These are phyloP conservation scores for Tokudaia tokunoshimensis DNA, from an alignment of 2,797 vertebrate genomes.

Conservation along the genomic window DNA sequence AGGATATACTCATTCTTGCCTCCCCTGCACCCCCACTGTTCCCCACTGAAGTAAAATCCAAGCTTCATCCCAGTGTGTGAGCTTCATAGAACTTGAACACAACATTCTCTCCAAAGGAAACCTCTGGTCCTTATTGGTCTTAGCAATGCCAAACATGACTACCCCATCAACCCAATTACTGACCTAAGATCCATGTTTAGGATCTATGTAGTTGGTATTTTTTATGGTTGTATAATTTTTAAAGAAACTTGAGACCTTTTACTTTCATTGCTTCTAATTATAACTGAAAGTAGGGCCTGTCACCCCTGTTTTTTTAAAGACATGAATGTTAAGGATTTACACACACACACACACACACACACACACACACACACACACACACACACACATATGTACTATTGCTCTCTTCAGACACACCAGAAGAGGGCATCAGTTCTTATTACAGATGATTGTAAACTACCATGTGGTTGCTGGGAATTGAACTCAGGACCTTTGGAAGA, in stretches of 20 bases:
- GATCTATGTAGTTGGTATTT: background rate
- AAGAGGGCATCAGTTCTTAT: no score
- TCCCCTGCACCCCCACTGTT: accelerated
- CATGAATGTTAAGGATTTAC: no score
- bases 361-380: no score
- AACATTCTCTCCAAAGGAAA: slow-evolving; percentile 7
- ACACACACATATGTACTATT: no score
- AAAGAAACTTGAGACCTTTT: background rate
- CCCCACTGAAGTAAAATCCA: background rate
- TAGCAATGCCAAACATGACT: background rate
- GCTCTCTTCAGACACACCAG: no score
- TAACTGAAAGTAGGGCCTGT: background rate
- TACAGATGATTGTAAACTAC: no score
- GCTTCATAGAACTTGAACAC: background rate
- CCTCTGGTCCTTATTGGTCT: background rate
- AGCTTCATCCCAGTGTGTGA: background rate
- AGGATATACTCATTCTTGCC: background rate
- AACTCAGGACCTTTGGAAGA: no score
- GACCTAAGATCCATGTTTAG: background rate
- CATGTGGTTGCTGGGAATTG: no score
- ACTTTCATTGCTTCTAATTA: background rate
- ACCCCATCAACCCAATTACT: background rate
- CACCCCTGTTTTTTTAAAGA: background rate
- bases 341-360: no score
- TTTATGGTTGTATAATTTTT: slow-evolving; percentile 44